Base-by-base conservation (phyloP, 1,140 invertebrate species). In the Drosophila albomicans region DNA sequence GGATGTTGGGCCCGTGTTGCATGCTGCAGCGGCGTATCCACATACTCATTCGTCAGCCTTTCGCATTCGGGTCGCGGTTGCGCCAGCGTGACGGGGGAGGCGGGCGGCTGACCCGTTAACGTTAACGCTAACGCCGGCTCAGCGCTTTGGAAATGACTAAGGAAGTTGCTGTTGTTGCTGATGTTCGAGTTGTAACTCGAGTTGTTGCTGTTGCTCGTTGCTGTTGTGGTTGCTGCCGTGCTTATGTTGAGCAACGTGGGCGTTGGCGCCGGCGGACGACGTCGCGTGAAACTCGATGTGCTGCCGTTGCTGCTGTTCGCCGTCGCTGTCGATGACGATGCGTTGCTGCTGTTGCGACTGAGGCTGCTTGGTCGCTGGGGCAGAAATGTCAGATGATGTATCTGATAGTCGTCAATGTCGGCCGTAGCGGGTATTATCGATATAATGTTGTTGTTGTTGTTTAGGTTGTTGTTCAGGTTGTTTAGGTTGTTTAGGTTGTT, bases 11-110 rank as follows among this genome's bases (percentile, higher is more conserved):
- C 78, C 7, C 82, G 91, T 54, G 82, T 84, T 59, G 85, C 85
- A 77, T 92, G 88, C 63, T 91, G 91, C 67, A 91, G 82, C 77
- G 97, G 96, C 67, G 96, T 96, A 89, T 98, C 97, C 91, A 97
- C 96, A 94, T 97, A 97, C 89, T 97, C 96, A 94, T 97, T 98
- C 91, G 94, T 95, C 82, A 95, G 94, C 75, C 96, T 94, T 92
- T 97, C 96, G 87, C 94, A 94, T 91, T 96, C 96, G 43, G 96
- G 96, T 80, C 96, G 94, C 51, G 96, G 96, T 88, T 95, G 94
- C 78, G 95, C 93, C 87, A 97, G 94, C 74, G 95, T 95, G 91
- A 92, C 91, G 71, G 92, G 84, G 41, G 91, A 91, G 69, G 74
- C 73, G 76, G 90, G 84, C 71, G 77, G 69, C 62, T 86, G 82